phyloP scores from a whole-genome alignment of 2,888 invertebrate species.

The Palloptera scutellata region DNA sequence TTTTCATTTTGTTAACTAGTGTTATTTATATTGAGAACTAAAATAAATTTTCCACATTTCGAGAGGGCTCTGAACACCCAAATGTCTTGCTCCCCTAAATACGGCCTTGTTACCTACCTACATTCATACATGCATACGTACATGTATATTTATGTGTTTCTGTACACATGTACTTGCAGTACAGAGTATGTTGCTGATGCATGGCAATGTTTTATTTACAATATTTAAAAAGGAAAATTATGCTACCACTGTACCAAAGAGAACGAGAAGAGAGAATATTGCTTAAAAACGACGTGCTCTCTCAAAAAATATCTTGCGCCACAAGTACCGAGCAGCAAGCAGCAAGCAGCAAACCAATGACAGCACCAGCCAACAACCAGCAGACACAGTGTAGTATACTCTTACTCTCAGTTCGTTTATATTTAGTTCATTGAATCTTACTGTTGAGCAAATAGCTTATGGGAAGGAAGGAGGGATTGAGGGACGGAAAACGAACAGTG shows the following conservation, averaged over 20 bases:
- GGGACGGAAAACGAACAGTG: background rate
- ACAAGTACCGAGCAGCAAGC: background rate
- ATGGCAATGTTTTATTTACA: slow-evolving; percentile 1
- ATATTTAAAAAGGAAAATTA: background rate
- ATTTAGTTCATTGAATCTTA: slow-evolving; percentile 40
- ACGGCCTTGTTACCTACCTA: no score
- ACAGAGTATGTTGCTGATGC: slow-evolving; percentile 2
- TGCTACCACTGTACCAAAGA: slow-evolving; percentile 12
- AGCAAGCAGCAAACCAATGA: background rate
- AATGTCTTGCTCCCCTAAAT: no score
- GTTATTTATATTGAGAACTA: no score
- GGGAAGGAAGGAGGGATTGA: background rate
- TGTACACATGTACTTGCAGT: background rate
- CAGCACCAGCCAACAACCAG: slow-evolving; percentile 10
- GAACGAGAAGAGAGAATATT: background rate
- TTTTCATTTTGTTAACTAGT: no score
- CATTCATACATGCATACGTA: background rate
- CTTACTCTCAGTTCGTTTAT: slow-evolving; percentile 34
- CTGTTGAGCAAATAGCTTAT: slow-evolving; percentile 13
- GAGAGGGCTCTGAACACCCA: no score
- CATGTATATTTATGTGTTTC: background rate
- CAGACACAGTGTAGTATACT: slow-evolving; percentile 25
- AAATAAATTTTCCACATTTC: no score
- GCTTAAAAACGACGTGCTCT: no score
- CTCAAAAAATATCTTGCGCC: background rate